Evolutionary conservation across 92 coral and sea anemone genomes (phyloP).

Genomic region (Plumapathes pennacea): DNA sequence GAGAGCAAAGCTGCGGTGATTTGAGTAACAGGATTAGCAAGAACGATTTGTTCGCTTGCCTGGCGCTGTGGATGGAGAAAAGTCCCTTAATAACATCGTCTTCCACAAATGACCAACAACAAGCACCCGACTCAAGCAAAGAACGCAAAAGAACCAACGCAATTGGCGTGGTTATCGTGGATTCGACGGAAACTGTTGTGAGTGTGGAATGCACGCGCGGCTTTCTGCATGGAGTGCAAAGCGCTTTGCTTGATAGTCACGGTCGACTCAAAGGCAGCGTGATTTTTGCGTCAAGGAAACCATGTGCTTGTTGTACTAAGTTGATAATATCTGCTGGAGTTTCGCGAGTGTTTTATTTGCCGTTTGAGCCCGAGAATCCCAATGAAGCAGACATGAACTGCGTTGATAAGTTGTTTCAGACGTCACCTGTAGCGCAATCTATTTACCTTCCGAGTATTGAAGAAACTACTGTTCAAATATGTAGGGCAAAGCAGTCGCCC

Average conservation of each 20-base stretch:
- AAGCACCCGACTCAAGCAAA: background rate
- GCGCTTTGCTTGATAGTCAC: constrained; percentile 50
- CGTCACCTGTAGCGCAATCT: constrained; percentile 71
- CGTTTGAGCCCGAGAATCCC: constrained; percentile 74
- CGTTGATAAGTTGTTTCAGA: constrained; percentile 45
- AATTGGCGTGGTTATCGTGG: constrained; percentile 83
- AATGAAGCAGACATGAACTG: constrained; percentile 27
- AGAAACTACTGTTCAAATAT: constrained; percentile 16
- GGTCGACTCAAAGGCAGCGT: constrained; percentile 50
- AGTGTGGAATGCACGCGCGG: constrained; percentile 75
- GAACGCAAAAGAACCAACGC: constrained; percentile 17
- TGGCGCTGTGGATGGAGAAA: constrained; percentile 75
- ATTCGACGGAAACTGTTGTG: constrained; percentile 48
- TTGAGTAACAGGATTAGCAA: constrained; percentile 8
- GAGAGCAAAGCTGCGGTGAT: background rate
- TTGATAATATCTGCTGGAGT: constrained; percentile 70
- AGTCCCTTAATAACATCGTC: constrained; percentile 43
- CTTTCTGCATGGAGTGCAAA: constrained; percentile 61
- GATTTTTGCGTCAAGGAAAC: constrained; percentile 78
- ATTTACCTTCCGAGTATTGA: constrained; percentile 57
- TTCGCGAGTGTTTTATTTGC: constrained; percentile 69
- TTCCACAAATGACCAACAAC: constrained; percentile 3
- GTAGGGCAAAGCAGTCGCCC: constrained; percentile 34
- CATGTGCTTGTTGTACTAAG: constrained; percentile 77
- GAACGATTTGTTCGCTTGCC: constrained; percentile 52